Evolutionary conservation across 2,113 vertebrate genomes (phyloP).

Genomic region (Gopherus evgoodei): DNA sequence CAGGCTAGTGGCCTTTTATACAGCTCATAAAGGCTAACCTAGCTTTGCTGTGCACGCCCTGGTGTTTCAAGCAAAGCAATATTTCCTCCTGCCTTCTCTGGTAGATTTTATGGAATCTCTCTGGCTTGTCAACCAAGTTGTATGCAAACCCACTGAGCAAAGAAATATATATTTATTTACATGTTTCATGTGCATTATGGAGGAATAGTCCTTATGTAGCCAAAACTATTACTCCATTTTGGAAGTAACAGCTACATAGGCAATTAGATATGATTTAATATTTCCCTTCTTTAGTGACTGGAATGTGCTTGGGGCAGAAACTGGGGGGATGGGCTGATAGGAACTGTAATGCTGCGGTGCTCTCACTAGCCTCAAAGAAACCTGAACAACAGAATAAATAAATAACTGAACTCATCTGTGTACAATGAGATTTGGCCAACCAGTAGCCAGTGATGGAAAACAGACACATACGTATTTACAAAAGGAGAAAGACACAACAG

Average conservation of each 20-base stretch:
- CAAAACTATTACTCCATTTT: slow-evolving; percentile 37
- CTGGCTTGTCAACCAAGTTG: slow-evolving; percentile 14
- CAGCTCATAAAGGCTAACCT: background rate
- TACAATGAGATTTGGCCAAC: slow-evolving; percentile 35
- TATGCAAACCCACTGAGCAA: slow-evolving; percentile 22
- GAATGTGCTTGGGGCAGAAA: slow-evolving; percentile 58
- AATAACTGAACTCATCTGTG: slow-evolving; percentile 48
- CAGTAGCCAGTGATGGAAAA: slow-evolving; percentile 62
- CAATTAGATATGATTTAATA: slow-evolving; percentile 7
- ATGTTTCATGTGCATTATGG: slow-evolving; percentile 6
- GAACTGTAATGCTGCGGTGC: slow-evolving; percentile 18
- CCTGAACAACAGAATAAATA: slow-evolving; percentile 53
- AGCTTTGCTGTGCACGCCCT: slow-evolving; percentile 9
- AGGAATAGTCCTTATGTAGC: slow-evolving; percentile 53
- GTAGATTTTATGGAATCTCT: background rate
- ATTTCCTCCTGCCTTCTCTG: slow-evolving; percentile 21
- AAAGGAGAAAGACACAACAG: slow-evolving; percentile 46
- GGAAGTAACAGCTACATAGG: slow-evolving; percentile 30
- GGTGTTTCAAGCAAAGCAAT: slow-evolving; percentile 17
- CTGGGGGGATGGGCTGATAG: background rate
- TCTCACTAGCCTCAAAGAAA: slow-evolving; percentile 58
- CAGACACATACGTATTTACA: slow-evolving; percentile 57
- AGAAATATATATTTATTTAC: slow-evolving; percentile 52
- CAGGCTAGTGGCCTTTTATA: fast-evolving
- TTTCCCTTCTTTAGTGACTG: slow-evolving; percentile 62